Evolutionary conservation across 2,888 invertebrate species (phyloP), one percentile per base, ranked within the genome.

Genomic region (Strigamia transsilvanica): DNA sequence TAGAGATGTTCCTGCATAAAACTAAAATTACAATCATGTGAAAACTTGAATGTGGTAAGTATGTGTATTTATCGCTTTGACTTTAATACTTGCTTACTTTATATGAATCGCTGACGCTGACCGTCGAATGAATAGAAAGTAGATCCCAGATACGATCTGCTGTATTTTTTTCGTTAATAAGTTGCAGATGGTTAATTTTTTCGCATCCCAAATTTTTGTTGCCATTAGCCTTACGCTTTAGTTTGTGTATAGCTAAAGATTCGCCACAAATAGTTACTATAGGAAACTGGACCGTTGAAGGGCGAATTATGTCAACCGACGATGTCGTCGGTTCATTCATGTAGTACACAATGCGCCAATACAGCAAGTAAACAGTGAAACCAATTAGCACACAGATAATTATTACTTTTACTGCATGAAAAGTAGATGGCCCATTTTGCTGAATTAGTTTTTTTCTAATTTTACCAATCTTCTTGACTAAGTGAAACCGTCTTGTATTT

Each of bases 221-320:
- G 15, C 32, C 32, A 27, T 13, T 27, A 73, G 23, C 5, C 10
- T 73, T 73, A 10, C 1, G 5, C 23, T n/a, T 23, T 15, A 6
- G 32, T 73, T 73, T 73, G 7, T 27, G 23, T 9, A 73, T 73
- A 5, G 5, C 0, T 6, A 5, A 27, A 5, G 73, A 73, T 73
- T 73, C 73, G n/a, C 73, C 73, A 73, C 73, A 73, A 73, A 73
- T 15, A 73, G 32, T 73, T 15, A 73, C 2, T 15, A 9, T 73
- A 12, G 73, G 73, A 32, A 73, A 73, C n/a, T 73, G 73, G 7
- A 73, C 73, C 3, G 0, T 12, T 27, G 73, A 27, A 73, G 15
- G 27, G 4, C 27, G 32, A 27, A 32, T 27, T 32, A 73, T 32
- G 5, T 73, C 27, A 32, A 73, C 13, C 1, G 73, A 32, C 13